A percentile compares a stretch with the other conserved stretches of the same genome.
phyloP scores from a whole-genome alignment of 1,140 invertebrate species.

The Gerris buenoi region DNA sequence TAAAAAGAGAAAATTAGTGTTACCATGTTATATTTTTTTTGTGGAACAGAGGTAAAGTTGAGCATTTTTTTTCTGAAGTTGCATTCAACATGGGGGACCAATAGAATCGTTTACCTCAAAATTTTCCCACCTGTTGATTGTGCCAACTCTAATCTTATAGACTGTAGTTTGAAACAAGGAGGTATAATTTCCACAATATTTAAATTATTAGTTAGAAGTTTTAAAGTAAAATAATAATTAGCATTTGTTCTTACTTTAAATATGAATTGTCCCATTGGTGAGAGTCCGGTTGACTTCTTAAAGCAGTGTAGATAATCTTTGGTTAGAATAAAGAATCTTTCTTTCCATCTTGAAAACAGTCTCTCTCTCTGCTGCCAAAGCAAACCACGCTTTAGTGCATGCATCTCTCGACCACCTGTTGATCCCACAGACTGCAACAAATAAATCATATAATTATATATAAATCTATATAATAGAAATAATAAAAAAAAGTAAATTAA shows the following conservation, averaged over 20 bases:
- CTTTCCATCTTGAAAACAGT: constrained; percentile 51
- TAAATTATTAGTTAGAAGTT: no score
- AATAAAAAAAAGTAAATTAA: not conserved
- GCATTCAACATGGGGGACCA: no score
- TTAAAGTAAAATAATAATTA: no score
- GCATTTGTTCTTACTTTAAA: constrained; percentile 42
- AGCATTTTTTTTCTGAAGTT: no score
- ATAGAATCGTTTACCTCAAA: no score
- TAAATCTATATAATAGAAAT: not conserved
- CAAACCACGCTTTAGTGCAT: constrained; percentile 44
- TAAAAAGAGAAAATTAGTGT: no score
- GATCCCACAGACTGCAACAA: constrained; percentile 23
- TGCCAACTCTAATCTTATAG: no score
- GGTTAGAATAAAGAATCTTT: constrained; percentile 50
- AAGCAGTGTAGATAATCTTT: constrained; percentile 54
- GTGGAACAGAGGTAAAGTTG: no score
- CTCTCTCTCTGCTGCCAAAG: constrained; percentile 49
- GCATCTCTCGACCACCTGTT: constrained; percentile 21
- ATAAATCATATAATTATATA: not conserved
- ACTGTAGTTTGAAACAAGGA: no score
- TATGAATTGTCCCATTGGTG: constrained; percentile 54
- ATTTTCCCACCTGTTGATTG: no score
- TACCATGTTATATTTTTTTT: no score
- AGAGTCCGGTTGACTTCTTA: constrained; percentile 43
- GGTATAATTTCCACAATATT: constrained; percentile 4